Base-by-base conservation (phyloP, 2,888 invertebrate species). In the Lithodes maja region DNA sequence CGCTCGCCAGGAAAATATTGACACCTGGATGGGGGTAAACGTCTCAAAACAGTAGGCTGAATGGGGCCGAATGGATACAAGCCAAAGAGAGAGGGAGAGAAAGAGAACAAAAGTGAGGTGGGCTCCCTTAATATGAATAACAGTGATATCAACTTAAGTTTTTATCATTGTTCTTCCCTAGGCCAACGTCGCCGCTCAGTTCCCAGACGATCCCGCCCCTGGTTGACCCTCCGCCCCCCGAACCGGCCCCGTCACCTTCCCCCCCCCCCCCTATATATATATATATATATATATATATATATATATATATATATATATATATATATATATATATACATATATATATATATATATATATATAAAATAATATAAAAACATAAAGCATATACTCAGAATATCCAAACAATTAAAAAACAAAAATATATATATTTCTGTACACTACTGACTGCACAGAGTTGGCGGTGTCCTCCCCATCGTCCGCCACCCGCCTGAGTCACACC, bases 261-360 rank as follows among this genome's bases (percentile, higher is more conserved):
- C 61, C 61, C 5, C 61, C 5, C 0, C 61, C 61, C 61, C 55
- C 55, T 71, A n/a, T 71, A n/a, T 71, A n/a, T 71, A n/a, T 71
- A n/a, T 71, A n/a, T 71, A n/a, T 71, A n/a, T 71, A n/a, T 71
- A n/a, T 71, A n/a, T 71, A n/a, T 71, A n/a, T 71, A n/a, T 71
- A n/a, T 71, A 17, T 71, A 17, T 71, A 17, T 71, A 17, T 71
- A 17, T 71, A 2, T 71, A 17, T 1, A 17, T 71, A 17, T 71
- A 17, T 71, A 2, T 1, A 17, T 71, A n/a, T 71, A 17, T 71
- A 17, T 71, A 2, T 71, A 2, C 3, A 2, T 71, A 17, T 71
- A 17, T 71, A 12, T 12, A 5, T 7, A 61, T 7, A 12, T 0
- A 61, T 12, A 5, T 61, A 12, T 61, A 7, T 61, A 61, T 61